Evolutionary conservation across 2,113 vertebrate genomes (phyloP), one percentile per base, ranked within the genome.

Genomic region (Oceanites oceanicus): DNA sequence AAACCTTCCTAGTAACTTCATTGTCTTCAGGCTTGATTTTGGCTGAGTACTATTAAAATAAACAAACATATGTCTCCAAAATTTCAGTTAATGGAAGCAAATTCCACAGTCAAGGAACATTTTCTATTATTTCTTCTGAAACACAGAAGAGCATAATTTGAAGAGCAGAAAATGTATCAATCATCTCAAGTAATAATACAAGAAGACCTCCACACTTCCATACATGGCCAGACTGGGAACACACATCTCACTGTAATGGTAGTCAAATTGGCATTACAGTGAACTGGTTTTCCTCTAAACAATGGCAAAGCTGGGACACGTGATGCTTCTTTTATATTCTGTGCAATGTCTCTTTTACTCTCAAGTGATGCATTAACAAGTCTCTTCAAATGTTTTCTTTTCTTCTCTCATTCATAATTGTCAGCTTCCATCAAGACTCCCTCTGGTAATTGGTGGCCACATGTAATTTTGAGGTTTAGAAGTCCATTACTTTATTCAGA

Each of bases 371-470:
- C 55, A 72, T 94, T 97, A 96, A 93, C 74, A 94, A 88, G 40
- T 70, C 62, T 95, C 72, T 96, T 96, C 72, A 96, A 95, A 87
- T 27, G 47, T 88, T 97, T 95, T 74, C 38, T 91, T 81, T 92
- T 73, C 71, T 93, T 94, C 82, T 82, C 68, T 97, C 92, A 88
- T 96, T 92, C 73, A 67, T 95, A 95, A 94, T 86, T 91, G 91
- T 72, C 95, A 95, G 67, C 45, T 87, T 96, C 61, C 62, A 65
- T 93, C 53, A 56, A 87, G 78, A 80, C 25, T 86, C 62, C 88
- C 63, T 81, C 62, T 70, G 72, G 83, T 42, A 88, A 75, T 58
- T 59, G 55, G 58, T 66, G 45, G 36, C 23, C 56, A 80, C n/a
- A 38, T 30, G 30, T 40, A 94, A 88, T 92, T 83, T 42, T 93